Base-by-base conservation (phyloP, 2,113 vertebrate species). In the Melanostigma gelatinosum region DNA sequence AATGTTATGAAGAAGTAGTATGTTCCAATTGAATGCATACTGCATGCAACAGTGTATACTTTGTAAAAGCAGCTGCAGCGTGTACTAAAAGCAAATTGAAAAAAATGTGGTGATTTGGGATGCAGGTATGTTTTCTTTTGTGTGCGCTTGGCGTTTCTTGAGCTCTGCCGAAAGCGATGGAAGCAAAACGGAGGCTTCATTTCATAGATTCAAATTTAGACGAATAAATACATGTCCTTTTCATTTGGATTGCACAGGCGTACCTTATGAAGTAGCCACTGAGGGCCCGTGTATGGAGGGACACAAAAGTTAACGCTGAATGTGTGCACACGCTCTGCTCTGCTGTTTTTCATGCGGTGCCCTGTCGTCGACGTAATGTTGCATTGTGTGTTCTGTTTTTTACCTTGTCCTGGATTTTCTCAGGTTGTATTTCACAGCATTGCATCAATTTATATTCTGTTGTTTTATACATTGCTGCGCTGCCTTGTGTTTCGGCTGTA, bases 361-460 rank as follows among this genome's bases (percentile, higher is more conserved):
- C 42, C 9, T 29, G 50, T 50, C 22, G n/a, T 50, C 20, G 61
- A 6, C 13, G 6, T 1, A 18, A 46, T 16, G 52, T 11, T 16
- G 6, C 15, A 71, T n/a, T 15, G 48, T 9, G 11, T 2, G 4
- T 64, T 60, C 40, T 36, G 48, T 12, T 76, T 46, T 16, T 34
- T 29, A 29, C 32, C 32, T 54, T 9, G 29, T 52, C 70, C 70
- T 68, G 3, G 12, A 55, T 46, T 46, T 22, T 46, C 58, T 40
- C 60, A 3, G 44, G 32, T 54, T 69, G 72, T 54, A 62, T 88
- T 83, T 87, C 80, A 68, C 10, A 10, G 46, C 24, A 77, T 73
- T 80, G 42, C 72, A 42, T 50, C 50, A 36, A 76, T 63, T 85
- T 40, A 42, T 52, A 54, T 36, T 20, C 11, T 13, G 40, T 32